phyloP scores from a whole-genome alignment of 2,113 vertebrate species.

The Rhinolophus ferrumequinum region DNA sequence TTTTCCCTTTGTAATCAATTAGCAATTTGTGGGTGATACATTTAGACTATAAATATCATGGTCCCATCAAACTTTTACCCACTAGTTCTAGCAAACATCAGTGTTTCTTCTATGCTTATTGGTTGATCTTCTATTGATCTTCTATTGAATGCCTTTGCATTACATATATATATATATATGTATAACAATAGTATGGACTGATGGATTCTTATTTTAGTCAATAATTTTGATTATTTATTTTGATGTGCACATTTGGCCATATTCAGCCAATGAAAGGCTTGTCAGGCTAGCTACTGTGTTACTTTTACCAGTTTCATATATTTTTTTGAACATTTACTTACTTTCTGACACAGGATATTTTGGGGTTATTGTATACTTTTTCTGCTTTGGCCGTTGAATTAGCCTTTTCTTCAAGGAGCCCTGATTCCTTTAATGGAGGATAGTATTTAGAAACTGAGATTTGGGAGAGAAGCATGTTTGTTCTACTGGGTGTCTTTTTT shows the following conservation, averaged over 20 bases:
- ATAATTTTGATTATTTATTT: constrained; percentile 37
- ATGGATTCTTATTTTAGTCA: neutral
- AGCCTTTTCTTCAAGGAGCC: neutral
- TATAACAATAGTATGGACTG: neutral
- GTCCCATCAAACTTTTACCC: neutral
- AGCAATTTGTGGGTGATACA: neutral
- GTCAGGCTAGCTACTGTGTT: neutral
- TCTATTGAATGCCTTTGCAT: neutral
- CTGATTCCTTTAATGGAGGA: neutral
- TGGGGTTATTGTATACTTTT: neutral
- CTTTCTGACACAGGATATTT: neutral
- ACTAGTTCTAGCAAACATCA: constrained; percentile 3
- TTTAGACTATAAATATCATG: neutral
- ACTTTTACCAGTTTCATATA: neutral
- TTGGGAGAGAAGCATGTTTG: neutral
- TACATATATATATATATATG: too few species aligned
- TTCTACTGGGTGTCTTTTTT: neutral
- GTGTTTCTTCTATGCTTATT: neutral
- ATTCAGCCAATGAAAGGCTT: neutral
- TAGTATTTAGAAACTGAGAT: neutral
- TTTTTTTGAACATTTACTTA: neutral
- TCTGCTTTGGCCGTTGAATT: neutral
- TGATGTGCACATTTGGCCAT: neutral
- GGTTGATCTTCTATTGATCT: neutral
- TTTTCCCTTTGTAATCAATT: neutral